Percentiles rank a stretch among this genome's conserved stretches.
Conservation (phyloP, 2,113 vertebrate genomes). For the Laticauda colubrina region DNA sequence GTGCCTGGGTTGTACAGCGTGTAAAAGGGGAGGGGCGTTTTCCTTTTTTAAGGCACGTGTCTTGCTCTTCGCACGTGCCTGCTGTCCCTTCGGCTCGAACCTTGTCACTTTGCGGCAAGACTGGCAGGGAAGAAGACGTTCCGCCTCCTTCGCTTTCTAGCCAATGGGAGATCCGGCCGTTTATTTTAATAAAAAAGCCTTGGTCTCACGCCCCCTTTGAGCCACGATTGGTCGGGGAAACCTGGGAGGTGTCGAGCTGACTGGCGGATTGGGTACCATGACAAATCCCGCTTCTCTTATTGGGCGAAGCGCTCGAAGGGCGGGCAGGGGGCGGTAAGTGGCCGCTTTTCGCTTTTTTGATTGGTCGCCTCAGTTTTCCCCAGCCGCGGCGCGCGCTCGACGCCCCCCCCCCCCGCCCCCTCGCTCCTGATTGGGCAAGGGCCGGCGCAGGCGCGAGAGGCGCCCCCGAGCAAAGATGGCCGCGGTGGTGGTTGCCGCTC, state of each 20-base stretch:
- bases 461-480: slow-evolving; percentile 35
- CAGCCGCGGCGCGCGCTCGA: rapidly evolving
- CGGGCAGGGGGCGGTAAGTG: too few relatives aligned
- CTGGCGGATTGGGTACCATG: background rate
- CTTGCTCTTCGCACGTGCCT: background rate
- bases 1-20: background rate
- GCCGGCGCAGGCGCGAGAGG: background rate
- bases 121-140: rapidly evolving
- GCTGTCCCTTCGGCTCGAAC: background rate
- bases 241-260: background rate
- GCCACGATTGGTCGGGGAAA: background rate
- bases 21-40: background rate
- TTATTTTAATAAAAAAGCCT: background rate
- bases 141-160: background rate
- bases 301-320: background rate
- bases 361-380: background rate
- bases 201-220: background rate
- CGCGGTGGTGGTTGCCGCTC: slow-evolving; percentile 6
- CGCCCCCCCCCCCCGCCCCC: background rate
- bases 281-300: background rate
- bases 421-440: slow-evolving; percentile 19
- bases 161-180: background rate
- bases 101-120: background rate
- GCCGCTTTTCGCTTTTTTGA: background rate
- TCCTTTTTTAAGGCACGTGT: background rate